Base-by-base conservation (phyloP, 1,140 invertebrate genomes). In the Apolygus lucorum region DNA sequence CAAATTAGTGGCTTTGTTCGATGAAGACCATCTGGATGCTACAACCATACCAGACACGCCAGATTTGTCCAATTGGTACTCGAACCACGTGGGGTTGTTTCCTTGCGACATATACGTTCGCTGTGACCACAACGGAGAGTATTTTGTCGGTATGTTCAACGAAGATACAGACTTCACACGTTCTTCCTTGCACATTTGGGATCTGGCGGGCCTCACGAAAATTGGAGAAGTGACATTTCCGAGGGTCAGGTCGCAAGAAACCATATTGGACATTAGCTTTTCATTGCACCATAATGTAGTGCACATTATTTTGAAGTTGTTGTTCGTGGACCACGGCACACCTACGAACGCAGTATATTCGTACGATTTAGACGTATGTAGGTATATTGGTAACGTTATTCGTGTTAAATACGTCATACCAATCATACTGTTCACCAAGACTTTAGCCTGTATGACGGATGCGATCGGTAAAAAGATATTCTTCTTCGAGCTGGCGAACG, bases 161-260 rank as follows among this genome's bases (percentile, higher is more conserved):
- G 28, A 28, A 34, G n/a, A 11, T 21, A 22, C 17, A 0, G 24
- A 68, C 26, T 24, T 70, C 11, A 64, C 67, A 1, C 62, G 49
- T 14, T 42, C 64, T 1, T 17, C 52, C n/a, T 63, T 73, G 52
- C 70, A 73, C 63, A 73, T 73, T 28, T 73, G 72, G 72, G 67
- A 73, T 28, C 34, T 73, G 2, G 27, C 26, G 17, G 27, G 27
- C 17, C 65, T 64, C 1, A 59, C 67, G 14, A 73, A 73, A 70
- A 54, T 66, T 4, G 62, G 21, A n/a, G 64, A 49, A 14, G 59
- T 69, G 26, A 11, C 11, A 24, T 28, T 73, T 24, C 72, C 72
- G 11, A 14, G 24, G 52, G 24, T 52, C 22, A 24, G 67, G n/a
- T 24, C 54, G 54, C 4, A 21, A 11, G 65, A 70, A 14, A 13